Percentiles rank a stretch among this genome's conserved stretches.
Evolutionary conservation across 1,140 invertebrate species (phyloP).

Genomic region (Hyphantria cunea): DNA sequence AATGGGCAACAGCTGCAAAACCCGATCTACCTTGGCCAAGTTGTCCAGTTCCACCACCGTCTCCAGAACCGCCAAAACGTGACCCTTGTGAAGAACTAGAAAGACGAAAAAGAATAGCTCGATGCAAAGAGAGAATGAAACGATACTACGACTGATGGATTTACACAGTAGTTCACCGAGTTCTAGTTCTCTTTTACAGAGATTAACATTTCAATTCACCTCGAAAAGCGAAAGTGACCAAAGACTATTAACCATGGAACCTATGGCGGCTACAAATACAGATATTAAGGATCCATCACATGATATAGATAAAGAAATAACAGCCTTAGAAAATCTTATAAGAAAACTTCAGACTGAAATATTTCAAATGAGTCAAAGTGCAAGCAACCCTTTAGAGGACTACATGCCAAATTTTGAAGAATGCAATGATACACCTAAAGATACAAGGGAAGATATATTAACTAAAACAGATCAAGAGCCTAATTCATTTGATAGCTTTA

Average conservation of each 20-base stretch:
- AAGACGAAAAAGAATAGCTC: conserved; percentile 37
- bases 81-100: conserved; percentile 52
- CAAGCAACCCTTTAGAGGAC: conserved; percentile 11
- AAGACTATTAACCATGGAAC: conserved; percentile 34
- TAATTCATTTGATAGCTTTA: not conserved
- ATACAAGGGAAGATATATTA: too few relatives aligned
- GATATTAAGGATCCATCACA: conserved; percentile 17
- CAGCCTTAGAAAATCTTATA: conserved; percentile 52
- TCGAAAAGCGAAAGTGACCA: conserved; percentile 20
- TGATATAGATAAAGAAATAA: conserved; percentile 52
- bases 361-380: conserved; percentile 33
- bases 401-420: not conserved
- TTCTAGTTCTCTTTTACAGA: conserved; percentile 38
- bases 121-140: conserved; percentile 56
- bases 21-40: conserved; percentile 50
- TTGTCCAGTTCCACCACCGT: conserved; percentile 42
- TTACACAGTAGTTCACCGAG: conserved; percentile 15
- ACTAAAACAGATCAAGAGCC: too few relatives aligned
- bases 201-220: conserved; percentile 24
- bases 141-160: conserved; percentile 53
- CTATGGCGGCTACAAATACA: too few relatives aligned
- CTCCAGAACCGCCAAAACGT: conserved; percentile 40
- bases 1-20: conserved; percentile 36
- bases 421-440: not conserved
- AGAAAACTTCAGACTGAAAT: conserved; percentile 54